Conservation (phyloP, 2,888 invertebrate species). For the Nephrotoma appendiculata region DNA sequence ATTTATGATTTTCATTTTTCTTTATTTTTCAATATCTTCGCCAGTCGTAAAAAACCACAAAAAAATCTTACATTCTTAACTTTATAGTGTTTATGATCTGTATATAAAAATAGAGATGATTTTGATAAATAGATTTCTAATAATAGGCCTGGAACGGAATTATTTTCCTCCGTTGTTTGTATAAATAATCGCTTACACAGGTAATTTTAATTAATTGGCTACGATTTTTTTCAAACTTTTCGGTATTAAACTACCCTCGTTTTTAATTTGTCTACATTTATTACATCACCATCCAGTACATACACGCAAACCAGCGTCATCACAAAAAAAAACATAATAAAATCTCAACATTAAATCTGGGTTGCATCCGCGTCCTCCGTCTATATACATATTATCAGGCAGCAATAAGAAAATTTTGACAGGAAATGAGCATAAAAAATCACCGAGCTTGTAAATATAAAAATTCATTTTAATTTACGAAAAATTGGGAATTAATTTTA, state of each 20-base stretch:
- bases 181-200: not conserved
- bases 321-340: not conserved
- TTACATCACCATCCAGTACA: not conserved
- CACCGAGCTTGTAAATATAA: not conserved
- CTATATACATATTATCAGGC: not conserved
- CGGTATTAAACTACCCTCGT: not conserved
- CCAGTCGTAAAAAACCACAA: not conserved
- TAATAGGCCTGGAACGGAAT: not conserved
- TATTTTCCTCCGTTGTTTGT: not conserved
- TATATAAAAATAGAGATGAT: not conserved
- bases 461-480: not conserved
- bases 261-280: not conserved
- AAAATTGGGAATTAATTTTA: not conserved
- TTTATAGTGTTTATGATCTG: not conserved
- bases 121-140: not conserved
- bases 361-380: not conserved
- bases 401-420: not conserved
- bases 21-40: not conserved
- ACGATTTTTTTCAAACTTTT: not conserved
- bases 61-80: not conserved
- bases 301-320: not conserved
- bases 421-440: not conserved
- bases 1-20: not conserved
- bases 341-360: not conserved
- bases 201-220: not conserved